phyloP scores from a whole-genome alignment of 2,113 vertebrate genomes.

The Gadus chalcogrammus region DNA sequence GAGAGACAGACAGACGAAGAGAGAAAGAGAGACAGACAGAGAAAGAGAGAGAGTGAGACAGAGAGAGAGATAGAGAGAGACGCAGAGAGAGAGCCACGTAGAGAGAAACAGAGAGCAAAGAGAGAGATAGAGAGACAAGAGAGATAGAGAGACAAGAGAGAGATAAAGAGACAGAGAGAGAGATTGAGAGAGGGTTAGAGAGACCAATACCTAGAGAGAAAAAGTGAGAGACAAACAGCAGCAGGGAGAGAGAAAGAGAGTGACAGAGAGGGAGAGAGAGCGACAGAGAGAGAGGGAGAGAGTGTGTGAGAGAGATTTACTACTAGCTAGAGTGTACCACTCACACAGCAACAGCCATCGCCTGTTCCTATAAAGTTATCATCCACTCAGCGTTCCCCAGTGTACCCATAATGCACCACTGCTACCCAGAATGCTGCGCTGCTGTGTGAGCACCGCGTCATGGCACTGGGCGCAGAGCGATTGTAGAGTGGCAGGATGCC shows the following conservation, averaged over 20 bases:
- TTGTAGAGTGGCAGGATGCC: constrained; percentile 9
- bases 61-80: constrained; percentile 1
- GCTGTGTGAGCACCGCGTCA: constrained; percentile 17
- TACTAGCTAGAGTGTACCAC: neutral
- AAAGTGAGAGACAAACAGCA: neutral
- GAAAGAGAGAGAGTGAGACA: too few relatives aligned
- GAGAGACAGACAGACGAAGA: too few relatives aligned
- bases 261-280: neutral
- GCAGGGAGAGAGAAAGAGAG: neutral
- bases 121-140: neutral
- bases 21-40: too few relatives aligned
- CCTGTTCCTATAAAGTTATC: neutral
- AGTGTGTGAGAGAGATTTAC: neutral
- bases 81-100: neutral
- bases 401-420: constrained; percentile 20
- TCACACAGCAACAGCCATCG: neutral
- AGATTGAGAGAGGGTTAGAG: neutral
- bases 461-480: neutral
- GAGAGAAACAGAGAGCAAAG: neutral
- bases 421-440: constrained; percentile 19
- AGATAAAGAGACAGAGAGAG: neutral
- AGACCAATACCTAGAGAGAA: neutral
- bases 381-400: neutral
- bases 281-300: neutral
- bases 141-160: neutral